Conservation (phyloP, 2,888 invertebrate genomes). For the Mayetiola destructor region DNA sequence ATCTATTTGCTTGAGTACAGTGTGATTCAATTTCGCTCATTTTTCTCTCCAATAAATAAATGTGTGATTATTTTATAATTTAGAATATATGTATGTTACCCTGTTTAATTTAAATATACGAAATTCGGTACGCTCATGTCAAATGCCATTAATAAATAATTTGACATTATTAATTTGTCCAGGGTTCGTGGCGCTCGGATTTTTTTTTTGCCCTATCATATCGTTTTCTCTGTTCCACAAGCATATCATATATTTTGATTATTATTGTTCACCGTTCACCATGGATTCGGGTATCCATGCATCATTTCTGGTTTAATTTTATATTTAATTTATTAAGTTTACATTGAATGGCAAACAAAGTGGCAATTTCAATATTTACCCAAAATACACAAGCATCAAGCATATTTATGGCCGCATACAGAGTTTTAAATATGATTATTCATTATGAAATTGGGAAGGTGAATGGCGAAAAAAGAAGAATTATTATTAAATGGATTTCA, state of each 20-base stretch:
- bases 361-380: neutral
- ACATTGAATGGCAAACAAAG: neutral
- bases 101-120: too few species aligned
- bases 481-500: neutral
- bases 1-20: too few species aligned
- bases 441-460: neutral
- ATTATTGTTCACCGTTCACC: too few species aligned
- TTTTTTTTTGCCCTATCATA: neutral
- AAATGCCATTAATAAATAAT: constrained; percentile 10
- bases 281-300: neutral
- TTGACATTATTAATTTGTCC: constrained; percentile 10
- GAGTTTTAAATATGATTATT: too few species aligned
- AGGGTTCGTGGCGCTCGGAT: too few species aligned
- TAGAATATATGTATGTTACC: too few species aligned
- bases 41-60: too few species aligned
- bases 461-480: neutral
- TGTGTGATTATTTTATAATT: too few species aligned
- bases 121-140: neutral
- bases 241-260: constrained; percentile 3
- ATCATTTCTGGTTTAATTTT: constrained; percentile 11
- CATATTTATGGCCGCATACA: too few species aligned
- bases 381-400: too few species aligned
- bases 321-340: constrained; percentile 11
- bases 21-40: too few species aligned
- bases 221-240: neutral